A percentile compares a stretch with the other conserved stretches of the same genome.
phyloP scores from a whole-genome alignment of 64 coral and sea anemone species.

The Montipora foliosa region DNA sequence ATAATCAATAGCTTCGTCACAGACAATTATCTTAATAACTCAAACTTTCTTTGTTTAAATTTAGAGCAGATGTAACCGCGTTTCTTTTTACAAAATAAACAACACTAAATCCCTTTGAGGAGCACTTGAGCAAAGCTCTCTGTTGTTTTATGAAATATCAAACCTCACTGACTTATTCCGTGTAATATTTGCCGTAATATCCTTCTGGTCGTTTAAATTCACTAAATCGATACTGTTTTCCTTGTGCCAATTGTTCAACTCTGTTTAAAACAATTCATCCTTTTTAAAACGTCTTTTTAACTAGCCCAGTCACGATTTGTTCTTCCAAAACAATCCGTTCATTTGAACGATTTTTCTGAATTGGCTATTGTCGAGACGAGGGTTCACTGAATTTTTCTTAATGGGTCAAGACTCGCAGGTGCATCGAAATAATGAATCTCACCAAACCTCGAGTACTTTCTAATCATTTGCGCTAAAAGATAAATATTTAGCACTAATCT shows the following conservation, averaged over 20 bases:
- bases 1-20: constrained; percentile 8
- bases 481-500: constrained; percentile 29
- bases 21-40: constrained; percentile 59
- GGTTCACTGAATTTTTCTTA: background rate
- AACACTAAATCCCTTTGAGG: background rate
- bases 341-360: constrained; percentile 19
- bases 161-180: background rate
- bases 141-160: background rate
- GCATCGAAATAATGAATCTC: constrained; percentile 24
- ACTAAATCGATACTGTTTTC: background rate
- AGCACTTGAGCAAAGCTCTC: background rate
- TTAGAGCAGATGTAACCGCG: constrained; percentile 34
- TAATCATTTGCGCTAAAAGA: constrained; percentile 24
- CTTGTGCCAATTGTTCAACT: background rate
- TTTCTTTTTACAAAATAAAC: constrained; percentile 31
- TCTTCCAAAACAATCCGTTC: constrained; percentile 10
- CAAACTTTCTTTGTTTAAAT: constrained; percentile 43
- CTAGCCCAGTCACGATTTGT: background rate
- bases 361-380: constrained; percentile 7
- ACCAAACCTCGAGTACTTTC: background rate
- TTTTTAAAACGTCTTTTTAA: background rate
- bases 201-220: background rate
- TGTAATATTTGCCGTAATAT: background rate
- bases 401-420: constrained; percentile 22
- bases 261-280: background rate